phyloP scores from a whole-genome alignment of 2,797 vertebrate species.

The Sebastes cheni region DNA sequence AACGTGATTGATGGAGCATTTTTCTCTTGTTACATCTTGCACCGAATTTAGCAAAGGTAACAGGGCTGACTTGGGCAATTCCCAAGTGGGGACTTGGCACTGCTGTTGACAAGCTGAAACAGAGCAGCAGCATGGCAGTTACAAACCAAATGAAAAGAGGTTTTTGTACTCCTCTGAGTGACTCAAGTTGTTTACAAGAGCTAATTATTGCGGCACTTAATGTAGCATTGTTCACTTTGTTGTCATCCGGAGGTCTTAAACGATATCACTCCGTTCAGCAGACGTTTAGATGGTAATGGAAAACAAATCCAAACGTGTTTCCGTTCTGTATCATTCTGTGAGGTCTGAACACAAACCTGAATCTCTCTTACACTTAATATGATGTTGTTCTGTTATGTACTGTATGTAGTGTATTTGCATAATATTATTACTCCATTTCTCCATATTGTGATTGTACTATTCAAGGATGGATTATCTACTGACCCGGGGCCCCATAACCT shows the following conservation, averaged over 20 bases:
- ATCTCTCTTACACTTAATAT: background rate
- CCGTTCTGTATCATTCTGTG: background rate
- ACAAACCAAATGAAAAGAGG: conserved; percentile 54
- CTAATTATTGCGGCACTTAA: conserved; percentile 42
- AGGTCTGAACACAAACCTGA: background rate
- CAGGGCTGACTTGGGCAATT: conserved; percentile 67
- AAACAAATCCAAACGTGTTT: conserved; percentile 13
- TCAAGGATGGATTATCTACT: background rate
- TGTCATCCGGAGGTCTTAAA: conserved; percentile 30
- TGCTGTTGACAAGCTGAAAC: conserved; percentile 66
- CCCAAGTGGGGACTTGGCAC: conserved; percentile 60
- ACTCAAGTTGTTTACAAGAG: conserved; percentile 37
- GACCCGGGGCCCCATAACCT: background rate
- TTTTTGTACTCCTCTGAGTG: conserved; percentile 40
- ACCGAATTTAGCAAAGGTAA: conserved; percentile 75
- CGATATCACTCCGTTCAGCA: conserved; percentile 1
- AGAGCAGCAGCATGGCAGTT: conserved; percentile 50
- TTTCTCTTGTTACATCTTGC: conserved; percentile 70
- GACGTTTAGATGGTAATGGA: conserved; percentile 5
- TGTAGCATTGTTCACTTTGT: conserved; percentile 32
- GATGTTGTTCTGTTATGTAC: background rate
- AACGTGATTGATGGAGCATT: conserved; percentile 76
- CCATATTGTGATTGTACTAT: background rate
- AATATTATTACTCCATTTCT: background rate
- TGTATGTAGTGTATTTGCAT: background rate